A percentile compares a stretch with the other conserved stretches of the same genome.
Conservation (phyloP, 2,797 vertebrate species). For the Lithobates sylvaticus region DNA sequence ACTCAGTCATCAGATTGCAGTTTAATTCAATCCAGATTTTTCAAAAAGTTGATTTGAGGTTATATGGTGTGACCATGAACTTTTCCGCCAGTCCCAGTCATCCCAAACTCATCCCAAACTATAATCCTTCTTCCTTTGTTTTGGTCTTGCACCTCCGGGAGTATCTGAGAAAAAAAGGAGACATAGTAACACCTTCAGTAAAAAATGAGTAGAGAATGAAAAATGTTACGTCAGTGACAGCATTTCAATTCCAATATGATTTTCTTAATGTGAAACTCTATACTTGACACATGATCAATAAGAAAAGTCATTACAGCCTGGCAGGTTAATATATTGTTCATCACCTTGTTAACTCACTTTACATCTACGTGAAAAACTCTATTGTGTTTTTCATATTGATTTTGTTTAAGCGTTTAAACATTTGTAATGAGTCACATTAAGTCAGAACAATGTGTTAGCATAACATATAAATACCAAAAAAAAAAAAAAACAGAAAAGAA, state of each 20-base stretch:
- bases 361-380: neutral
- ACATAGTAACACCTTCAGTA: neutral
- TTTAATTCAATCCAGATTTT: conserved; percentile 19
- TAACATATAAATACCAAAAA: neutral
- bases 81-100: conserved; percentile 67
- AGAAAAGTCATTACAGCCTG: conserved; percentile 1
- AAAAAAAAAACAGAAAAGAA: conserved; percentile 53
- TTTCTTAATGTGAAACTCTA: conserved; percentile 10
- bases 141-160: conserved; percentile 64
- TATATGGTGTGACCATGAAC: conserved; percentile 63
- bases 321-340: neutral
- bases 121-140: conserved; percentile 66
- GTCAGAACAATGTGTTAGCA: neutral
- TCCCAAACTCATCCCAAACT: conserved; percentile 66
- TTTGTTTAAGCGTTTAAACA: neutral
- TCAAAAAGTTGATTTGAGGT: neutral
- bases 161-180: conserved; percentile 5
- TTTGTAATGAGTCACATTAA: neutral
- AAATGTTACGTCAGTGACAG: neutral
- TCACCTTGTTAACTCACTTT: conserved; percentile 38
- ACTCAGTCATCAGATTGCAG: conserved; percentile 39
- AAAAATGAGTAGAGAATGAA: neutral
- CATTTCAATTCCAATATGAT: neutral
- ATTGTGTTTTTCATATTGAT: conserved; percentile 8
- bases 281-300: conserved; percentile 10